These are phyloP conservation scores for Zenarchopterus dispar DNA, from an alignment of 2,797 vertebrate species.

Conservation along the genomic window DNA sequence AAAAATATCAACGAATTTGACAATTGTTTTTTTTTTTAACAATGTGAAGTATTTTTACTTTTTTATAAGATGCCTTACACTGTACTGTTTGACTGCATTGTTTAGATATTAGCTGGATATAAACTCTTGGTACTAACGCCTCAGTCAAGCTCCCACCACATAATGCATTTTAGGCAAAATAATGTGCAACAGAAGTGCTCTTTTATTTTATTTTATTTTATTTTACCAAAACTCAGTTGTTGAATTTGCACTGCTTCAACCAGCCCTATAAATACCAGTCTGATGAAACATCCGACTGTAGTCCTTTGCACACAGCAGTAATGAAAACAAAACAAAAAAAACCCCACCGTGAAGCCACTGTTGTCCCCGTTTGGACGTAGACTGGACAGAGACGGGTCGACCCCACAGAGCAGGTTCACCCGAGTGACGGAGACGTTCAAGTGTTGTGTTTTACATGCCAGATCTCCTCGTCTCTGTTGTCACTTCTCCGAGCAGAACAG, in stretches of 20 bases:
- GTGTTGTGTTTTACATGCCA: too few relatives aligned
- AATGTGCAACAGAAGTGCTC: background rate
- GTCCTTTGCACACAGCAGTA: too few relatives aligned
- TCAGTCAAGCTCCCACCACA: background rate
- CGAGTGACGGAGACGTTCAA: too few relatives aligned
- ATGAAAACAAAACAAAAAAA: too few relatives aligned
- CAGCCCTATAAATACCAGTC: background rate
- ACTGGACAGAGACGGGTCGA: too few relatives aligned
- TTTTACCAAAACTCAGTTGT: background rate
- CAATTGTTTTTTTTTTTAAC: too few relatives aligned
- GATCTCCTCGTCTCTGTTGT: too few relatives aligned
- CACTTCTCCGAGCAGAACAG: too few relatives aligned
- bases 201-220: background rate
- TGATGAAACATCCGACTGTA: conserved; percentile 5
- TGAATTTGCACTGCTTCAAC: conserved; percentile 9
- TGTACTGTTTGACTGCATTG: background rate
- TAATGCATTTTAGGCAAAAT: background rate
- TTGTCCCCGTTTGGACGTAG: too few relatives aligned
- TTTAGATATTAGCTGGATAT: background rate
- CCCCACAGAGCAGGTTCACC: too few relatives aligned
- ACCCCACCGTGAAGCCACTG: too few relatives aligned
- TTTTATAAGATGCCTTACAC: conserved; percentile 42
- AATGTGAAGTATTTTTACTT: conserved; percentile 6
- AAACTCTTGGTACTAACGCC: background rate
- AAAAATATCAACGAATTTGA: too few relatives aligned